phyloP scores from a whole-genome alignment of 2,888 invertebrate genomes.

The Tridacna gigas region DNA sequence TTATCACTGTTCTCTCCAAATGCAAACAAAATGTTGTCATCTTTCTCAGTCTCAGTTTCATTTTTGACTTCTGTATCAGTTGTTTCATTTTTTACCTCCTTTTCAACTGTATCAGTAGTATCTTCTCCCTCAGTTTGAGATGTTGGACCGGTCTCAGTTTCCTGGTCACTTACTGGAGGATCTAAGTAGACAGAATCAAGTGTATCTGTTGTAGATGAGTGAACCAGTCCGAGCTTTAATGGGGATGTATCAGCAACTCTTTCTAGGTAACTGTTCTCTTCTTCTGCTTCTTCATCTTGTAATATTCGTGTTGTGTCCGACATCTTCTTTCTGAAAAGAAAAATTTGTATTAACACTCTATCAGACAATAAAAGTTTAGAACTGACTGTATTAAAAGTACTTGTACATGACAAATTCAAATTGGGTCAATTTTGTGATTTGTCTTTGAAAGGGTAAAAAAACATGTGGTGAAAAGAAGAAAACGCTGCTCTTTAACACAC shows the following conservation, averaged over 20 bases:
- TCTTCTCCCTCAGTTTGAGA: conserved; percentile 16
- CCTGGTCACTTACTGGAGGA: conserved; percentile 67
- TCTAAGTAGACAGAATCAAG: conserved; percentile 80
- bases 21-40: not conserved
- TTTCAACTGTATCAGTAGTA: conserved; percentile 34
- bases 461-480: no score
- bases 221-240: conserved; percentile 61
- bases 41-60: conserved; percentile 13
- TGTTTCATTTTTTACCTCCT: conserved; percentile 16
- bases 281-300: conserved; percentile 56
- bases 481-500: no score
- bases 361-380: no score
- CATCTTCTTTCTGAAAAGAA: not conserved
- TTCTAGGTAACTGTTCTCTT: conserved; percentile 40
- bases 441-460: no score
- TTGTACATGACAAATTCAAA: no score
- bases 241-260: conserved; percentile 6
- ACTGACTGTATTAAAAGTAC: no score
- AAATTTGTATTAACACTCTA: no score
- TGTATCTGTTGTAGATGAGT: conserved; percentile 80
- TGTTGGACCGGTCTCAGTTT: conserved; percentile 30
- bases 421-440: no score
- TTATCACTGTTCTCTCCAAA: conserved; percentile 17
- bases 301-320: conserved; percentile 21
- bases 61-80: conserved; percentile 20